Evolutionary conservation across 2,888 invertebrate genomes (phyloP), one percentile per base, ranked within the genome.

Genomic region (Heterodera filipjevi): DNA sequence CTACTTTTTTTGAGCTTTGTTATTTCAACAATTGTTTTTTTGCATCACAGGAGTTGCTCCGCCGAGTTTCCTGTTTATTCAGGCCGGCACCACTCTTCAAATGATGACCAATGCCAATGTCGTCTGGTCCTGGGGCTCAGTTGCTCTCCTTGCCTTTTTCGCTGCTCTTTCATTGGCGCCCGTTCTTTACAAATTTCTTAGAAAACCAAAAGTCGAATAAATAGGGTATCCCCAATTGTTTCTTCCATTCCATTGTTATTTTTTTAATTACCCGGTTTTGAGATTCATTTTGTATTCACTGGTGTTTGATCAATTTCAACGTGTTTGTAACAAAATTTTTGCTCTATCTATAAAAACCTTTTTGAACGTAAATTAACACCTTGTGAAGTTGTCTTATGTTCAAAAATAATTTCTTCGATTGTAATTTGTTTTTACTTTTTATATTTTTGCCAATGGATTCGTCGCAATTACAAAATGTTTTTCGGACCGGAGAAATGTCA

Each of bases 21-120:
- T 14, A 19, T 14, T 19, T 49, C 3, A 49, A 10, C 12, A 14
- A 19, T 49, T 14, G 2, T 35, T 19, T 6, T 6, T 6, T 59
- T 19, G 22, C n/a, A 39, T 86, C 90, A n/a, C 88, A 93, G 95
- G 96, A 83, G 96, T 96, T 19, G 96, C 95, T 0, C 97, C 98
- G 71, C 98, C 98, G 6, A 96, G 97, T 0, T 94, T 99, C 90
- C 93, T 99, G 39, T 96, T 96, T 19, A 96, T 99, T 86, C 96
- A 98, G 91, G 95, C 97, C 19, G 99, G 99, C 22, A 95, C 95
- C 89, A 98, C 98, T 0, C 91, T 99, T 71, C 94, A 98, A 88
- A 93, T 95, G 84, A 92, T 99, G 91, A 94, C 95, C 0, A 94
- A 95, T 5, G 94, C 94, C 0, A 93, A 93, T 85, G 94, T 77